A percentile compares a stretch with the other conserved stretches of the same genome.
Evolutionary conservation across 1,140 invertebrate species (phyloP).

Genomic region (Zaprionus africanus): DNA sequence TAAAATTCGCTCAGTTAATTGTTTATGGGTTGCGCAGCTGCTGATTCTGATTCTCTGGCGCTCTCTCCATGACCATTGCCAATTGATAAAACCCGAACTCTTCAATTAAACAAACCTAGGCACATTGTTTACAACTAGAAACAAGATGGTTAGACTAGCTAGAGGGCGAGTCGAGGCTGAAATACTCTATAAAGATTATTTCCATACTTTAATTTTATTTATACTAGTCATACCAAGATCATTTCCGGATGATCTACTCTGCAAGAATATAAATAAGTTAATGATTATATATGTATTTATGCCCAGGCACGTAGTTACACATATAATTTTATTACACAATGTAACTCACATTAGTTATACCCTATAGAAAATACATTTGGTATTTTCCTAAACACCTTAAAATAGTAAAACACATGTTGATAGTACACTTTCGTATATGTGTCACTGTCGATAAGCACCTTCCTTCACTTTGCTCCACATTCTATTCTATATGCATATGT

Average conservation of each 20-base stretch:
- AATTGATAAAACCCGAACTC: conserved; percentile 39
- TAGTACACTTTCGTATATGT: conserved; percentile 52
- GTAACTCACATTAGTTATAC: background rate
- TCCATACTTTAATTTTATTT: background rate
- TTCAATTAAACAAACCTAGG: conserved; percentile 19
- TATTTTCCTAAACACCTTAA: conserved; percentile 22
- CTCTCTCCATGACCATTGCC: conserved; percentile 36
- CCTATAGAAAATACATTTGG: conserved; percentile 3
- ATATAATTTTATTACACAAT: background rate
- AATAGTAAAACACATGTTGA: conserved; percentile 68
- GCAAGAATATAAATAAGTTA: background rate
- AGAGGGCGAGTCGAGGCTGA: background rate
- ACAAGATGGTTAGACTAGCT: background rate
- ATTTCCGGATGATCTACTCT: background rate
- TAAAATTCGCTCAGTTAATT: conserved; percentile 15
- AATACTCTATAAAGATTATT: background rate
- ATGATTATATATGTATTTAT: background rate
- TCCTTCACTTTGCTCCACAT: conserved; percentile 17
- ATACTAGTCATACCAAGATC: background rate
- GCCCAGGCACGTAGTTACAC: no score
- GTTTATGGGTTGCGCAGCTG: conserved; percentile 28
- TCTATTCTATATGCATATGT: conserved; percentile 35
- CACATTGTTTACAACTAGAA: background rate
- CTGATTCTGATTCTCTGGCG: conserved; percentile 5
- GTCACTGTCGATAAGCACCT: conserved; percentile 58